Conservation (phyloP, 2,113 vertebrate species). For the Dromaius novaehollandiae region DNA sequence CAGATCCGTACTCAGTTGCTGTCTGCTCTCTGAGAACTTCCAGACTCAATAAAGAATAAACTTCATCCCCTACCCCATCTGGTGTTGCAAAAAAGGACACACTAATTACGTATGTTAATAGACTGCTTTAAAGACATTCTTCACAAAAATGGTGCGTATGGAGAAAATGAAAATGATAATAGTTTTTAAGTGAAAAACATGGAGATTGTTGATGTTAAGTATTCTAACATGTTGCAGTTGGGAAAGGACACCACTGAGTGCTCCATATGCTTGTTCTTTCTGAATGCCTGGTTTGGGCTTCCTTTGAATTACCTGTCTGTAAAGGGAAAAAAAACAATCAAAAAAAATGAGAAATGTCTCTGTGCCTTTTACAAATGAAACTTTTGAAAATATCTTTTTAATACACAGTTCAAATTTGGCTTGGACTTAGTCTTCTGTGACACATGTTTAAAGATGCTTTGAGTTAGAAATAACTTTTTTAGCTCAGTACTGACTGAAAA, state of each 20-base stretch:
- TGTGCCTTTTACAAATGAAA: not conserved
- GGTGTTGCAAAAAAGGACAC: not conserved
- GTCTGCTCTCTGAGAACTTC: not conserved
- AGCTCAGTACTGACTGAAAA: not conserved
- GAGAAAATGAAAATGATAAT: not conserved
- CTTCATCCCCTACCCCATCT: not conserved
- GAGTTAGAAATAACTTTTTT: not conserved
- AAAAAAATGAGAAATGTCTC: not conserved
- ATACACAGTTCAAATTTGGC: not conserved
- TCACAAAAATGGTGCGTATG: not conserved
- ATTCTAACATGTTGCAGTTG: not conserved
- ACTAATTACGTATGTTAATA: not conserved
- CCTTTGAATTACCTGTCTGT: not conserved
- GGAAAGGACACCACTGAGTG: not conserved
- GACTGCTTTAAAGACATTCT: not conserved
- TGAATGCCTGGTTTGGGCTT: not conserved
- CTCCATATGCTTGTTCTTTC: not conserved
- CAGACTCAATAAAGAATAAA: not conserved
- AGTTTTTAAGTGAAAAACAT: not conserved
- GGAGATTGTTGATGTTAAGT: not conserved
- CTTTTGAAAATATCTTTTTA: constrained; percentile 13
- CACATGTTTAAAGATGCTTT: constrained; percentile 15
- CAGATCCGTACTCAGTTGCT: not conserved
- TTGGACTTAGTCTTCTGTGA: not conserved
- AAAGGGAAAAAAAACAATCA: not conserved